Evolutionary conservation across 1,140 invertebrate species (phyloP).

Genomic region (Luehdorfia chinensis): DNA sequence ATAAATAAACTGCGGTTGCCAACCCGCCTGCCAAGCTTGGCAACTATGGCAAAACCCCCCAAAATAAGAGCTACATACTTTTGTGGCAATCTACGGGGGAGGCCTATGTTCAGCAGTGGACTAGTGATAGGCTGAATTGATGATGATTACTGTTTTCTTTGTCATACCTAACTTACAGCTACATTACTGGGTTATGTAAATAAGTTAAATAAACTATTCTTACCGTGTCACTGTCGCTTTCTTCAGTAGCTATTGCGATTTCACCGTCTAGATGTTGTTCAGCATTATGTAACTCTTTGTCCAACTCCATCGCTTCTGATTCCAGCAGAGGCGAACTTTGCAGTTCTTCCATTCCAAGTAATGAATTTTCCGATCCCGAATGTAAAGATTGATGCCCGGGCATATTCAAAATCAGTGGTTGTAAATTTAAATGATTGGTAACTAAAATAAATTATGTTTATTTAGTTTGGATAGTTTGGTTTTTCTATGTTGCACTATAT

Average conservation of each 20-base stretch:
- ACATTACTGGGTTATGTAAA: neutral
- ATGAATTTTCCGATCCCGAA: constrained; percentile 25
- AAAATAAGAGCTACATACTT: no score
- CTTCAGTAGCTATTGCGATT: constrained; percentile 52
- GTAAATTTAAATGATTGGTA: constrained; percentile 44
- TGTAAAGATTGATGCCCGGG: constrained; percentile 36
- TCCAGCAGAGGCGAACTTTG: constrained; percentile 56
- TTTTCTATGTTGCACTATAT: no score
- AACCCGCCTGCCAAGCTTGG: no score
- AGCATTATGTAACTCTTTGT: constrained; percentile 46
- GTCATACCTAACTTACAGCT: constrained; percentile 6
- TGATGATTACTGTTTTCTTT: no score
- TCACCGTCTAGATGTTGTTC: constrained; percentile 54
- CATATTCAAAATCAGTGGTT: constrained; percentile 51
- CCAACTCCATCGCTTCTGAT: constrained; percentile 47
- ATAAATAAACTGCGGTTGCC: no score
- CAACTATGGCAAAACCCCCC: no score
- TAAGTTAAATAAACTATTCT: constrained; percentile 21
- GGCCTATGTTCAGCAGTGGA: no score
- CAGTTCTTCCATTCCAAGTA: constrained; percentile 44
- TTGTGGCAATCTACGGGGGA: no score
- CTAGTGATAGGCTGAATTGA: no score
- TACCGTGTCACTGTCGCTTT: constrained; percentile 62
- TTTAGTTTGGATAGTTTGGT: no score
- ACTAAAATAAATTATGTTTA: constrained; percentile 29